Evolutionary conservation across 2,888 invertebrate species (phyloP).

Genomic region (Lithophane semibrunnea): DNA sequence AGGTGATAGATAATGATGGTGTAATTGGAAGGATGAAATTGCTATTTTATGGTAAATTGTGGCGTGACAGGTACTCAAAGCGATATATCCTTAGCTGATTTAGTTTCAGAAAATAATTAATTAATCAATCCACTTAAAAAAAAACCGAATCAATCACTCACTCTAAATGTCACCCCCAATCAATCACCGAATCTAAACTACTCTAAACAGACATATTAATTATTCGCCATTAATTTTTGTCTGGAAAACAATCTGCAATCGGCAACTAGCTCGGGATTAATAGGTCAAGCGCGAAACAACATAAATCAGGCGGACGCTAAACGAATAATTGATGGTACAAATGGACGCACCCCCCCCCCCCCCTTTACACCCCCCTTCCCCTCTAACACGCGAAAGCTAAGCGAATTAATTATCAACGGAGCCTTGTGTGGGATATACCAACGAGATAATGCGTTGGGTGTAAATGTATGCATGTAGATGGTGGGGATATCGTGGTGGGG

Average conservation of each 20-base stretch:
- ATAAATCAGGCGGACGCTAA: conserved; percentile 79
- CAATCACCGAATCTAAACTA: conserved; percentile 10
- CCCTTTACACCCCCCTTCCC: conserved; percentile 27
- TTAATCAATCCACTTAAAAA: not conserved
- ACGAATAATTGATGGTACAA: conserved; percentile 86
- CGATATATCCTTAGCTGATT: not conserved
- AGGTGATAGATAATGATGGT: conserved; percentile 51
- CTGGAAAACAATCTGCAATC: conserved; percentile 69
- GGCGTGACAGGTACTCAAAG: not conserved
- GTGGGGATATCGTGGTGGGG: not conserved
- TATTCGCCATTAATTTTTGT: conserved; percentile 69
- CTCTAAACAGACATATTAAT: conserved; percentile 52
- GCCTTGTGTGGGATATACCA: conserved; percentile 48
- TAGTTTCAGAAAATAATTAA: not conserved
- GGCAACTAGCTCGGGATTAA: conserved; percentile 74
- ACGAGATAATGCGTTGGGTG: conserved; percentile 49
- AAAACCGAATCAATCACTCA: not conserved
- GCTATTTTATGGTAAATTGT: not conserved
- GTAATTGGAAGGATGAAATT: conserved; percentile 40
- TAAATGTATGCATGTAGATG: conserved; percentile 8
- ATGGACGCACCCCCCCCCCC: conserved; percentile 71
- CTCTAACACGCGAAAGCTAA: conserved; percentile 67
- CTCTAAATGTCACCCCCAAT: conserved; percentile 2
- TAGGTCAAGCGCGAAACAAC: conserved; percentile 75
- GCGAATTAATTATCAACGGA: conserved; percentile 77